phyloP scores from a whole-genome alignment of 2,888 invertebrate species.

The Conomelus anceps region DNA sequence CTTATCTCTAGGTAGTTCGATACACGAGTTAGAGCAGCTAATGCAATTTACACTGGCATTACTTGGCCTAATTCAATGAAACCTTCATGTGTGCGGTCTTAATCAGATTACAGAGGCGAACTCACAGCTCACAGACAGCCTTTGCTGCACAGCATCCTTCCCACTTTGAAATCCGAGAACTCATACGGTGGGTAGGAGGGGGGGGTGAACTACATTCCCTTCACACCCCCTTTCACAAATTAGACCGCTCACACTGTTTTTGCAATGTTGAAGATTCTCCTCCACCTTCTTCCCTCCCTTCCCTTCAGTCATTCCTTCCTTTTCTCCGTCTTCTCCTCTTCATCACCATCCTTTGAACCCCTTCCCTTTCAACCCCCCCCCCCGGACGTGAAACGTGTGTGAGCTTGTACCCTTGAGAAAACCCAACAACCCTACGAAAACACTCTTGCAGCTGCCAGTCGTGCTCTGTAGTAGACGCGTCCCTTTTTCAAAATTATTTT shows the following conservation, averaged over 20 bases:
- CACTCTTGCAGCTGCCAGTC: background rate
- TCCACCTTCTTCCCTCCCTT: background rate
- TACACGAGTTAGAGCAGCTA: constrained; percentile 15
- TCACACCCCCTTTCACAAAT: background rate
- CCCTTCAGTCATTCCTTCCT: background rate
- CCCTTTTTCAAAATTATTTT: background rate
- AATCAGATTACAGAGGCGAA: constrained; percentile 7
- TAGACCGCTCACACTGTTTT: background rate
- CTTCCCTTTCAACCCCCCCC: background rate
- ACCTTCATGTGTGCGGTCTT: constrained; percentile 21
- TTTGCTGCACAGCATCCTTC: background rate
- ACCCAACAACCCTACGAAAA: background rate
- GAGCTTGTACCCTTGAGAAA: background rate
- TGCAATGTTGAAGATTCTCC: background rate
- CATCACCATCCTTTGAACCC: too few species aligned
- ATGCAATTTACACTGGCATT: constrained; percentile 19
- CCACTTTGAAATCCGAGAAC: constrained; percentile 19
- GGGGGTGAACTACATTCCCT: background rate
- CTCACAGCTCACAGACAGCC: background rate
- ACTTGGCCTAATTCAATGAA: constrained; percentile 18
- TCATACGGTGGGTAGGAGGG: background rate
- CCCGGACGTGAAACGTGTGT: background rate
- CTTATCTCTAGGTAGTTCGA: constrained; percentile 4
- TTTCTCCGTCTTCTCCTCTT: too few species aligned
- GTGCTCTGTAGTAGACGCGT: background rate